Evolutionary conservation across 1,140 invertebrate species (phyloP).

Genomic region (Kradibia gibbosae): DNA sequence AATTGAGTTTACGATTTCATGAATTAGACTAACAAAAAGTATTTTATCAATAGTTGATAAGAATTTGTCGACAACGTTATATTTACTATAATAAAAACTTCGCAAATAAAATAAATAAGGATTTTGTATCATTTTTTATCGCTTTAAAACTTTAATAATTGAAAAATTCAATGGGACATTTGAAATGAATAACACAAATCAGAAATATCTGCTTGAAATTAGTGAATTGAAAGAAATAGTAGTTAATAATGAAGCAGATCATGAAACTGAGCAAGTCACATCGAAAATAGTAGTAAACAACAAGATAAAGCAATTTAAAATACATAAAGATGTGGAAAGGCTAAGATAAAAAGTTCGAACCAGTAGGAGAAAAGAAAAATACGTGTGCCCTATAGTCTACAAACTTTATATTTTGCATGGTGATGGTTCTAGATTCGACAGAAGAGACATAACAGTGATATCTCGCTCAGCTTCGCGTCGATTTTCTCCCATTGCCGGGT

Average conservation of each 20-base stretch:
- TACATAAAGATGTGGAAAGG: slow-evolving; percentile 26
- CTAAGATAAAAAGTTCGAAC: slow-evolving; percentile 12
- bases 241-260: not conserved
- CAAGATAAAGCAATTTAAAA: not conserved
- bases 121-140: no score
- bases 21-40: no score
- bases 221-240: not conserved
- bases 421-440: slow-evolving; percentile 29
- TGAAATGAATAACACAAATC: no score
- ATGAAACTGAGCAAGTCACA: not conserved
- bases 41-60: no score
- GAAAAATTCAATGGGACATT: no score
- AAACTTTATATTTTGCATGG: slow-evolving; percentile 45
- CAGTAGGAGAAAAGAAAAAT: slow-evolving; percentile 16
- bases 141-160: no score
- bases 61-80: no score
- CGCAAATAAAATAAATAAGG: no score
- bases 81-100: no score
- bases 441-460: slow-evolving; percentile 45
- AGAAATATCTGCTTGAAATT: no score
- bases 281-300: not conserved
- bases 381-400: slow-evolving; percentile 17
- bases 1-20: no score
- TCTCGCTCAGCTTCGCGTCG: slow-evolving; percentile 31
- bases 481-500: slow-evolving; percentile 9